Percentiles rank a stretch among this genome's conserved stretches.
Evolutionary conservation across 2,888 invertebrate species (phyloP).

Genomic region (Drosophila lacicola): DNA sequence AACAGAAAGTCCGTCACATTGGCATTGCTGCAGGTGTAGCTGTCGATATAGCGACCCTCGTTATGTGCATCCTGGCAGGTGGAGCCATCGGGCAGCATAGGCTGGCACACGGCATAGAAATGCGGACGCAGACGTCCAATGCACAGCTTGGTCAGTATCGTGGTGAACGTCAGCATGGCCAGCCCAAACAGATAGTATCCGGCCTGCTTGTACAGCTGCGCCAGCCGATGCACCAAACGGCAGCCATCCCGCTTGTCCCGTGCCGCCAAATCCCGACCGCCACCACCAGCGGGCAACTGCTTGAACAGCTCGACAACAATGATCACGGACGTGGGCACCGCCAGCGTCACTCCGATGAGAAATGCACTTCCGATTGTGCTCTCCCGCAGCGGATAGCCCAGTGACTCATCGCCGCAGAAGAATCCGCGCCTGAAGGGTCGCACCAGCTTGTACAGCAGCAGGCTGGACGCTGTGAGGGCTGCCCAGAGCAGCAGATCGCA

Average conservation of each 20-base stretch:
- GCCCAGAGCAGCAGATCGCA: slow-evolving; percentile 79
- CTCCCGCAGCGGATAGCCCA: slow-evolving; percentile 72
- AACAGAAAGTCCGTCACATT: slow-evolving; percentile 86
- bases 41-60: slow-evolving; percentile 89
- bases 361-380: slow-evolving; percentile 56
- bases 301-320: slow-evolving; percentile 79
- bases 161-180: slow-evolving; percentile 72
- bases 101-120: slow-evolving; percentile 89
- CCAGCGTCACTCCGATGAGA: slow-evolving; percentile 59
- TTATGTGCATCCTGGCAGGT: slow-evolving; percentile 88
- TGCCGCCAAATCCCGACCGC: slow-evolving; percentile 16
- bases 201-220: slow-evolving; percentile 73
- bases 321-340: slow-evolving; percentile 72
- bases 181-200: slow-evolving; percentile 79
- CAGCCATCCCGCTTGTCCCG: slow-evolving; percentile 49
- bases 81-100: slow-evolving; percentile 86
- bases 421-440: slow-evolving; percentile 77
- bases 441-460: slow-evolving; percentile 67
- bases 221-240: slow-evolving; percentile 62
- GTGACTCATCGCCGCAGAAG: slow-evolving; percentile 82
- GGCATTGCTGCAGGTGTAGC: slow-evolving; percentile 88
- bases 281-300: slow-evolving; percentile 54
- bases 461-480: slow-evolving; percentile 66
- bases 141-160: slow-evolving; percentile 70
- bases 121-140: slow-evolving; percentile 79